Percentiles rank a stretch among this genome's conserved stretches.
Evolutionary conservation across 1,140 invertebrate genomes (phyloP).

Genomic region (Cydia strobilella): DNA sequence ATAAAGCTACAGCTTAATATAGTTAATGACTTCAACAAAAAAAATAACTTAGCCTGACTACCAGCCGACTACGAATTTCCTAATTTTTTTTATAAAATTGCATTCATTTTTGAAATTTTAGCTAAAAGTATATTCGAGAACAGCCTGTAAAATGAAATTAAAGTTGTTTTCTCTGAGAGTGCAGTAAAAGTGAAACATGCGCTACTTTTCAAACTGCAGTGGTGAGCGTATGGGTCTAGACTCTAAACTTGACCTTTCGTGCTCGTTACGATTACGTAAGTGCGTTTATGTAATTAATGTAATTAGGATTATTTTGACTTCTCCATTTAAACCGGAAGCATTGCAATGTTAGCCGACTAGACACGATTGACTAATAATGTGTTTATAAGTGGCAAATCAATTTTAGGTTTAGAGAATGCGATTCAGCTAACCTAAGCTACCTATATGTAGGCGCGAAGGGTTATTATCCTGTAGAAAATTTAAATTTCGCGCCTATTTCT

Average conservation of each 20-base stretch:
- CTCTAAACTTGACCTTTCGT: constrained; percentile 26
- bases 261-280: constrained; percentile 1
- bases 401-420: too few relatives aligned
- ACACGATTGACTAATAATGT: neutral
- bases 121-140: too few relatives aligned
- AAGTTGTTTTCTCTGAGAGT: neutral
- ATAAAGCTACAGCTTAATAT: too few relatives aligned
- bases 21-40: too few relatives aligned
- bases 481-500: too few relatives aligned
- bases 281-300: constrained; percentile 22
- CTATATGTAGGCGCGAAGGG: too few relatives aligned
- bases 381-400: neutral
- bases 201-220: neutral
- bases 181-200: neutral
- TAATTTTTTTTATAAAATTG: too few relatives aligned
- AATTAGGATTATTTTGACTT: neutral
- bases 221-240: neutral
- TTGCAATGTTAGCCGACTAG: constrained; percentile 8
- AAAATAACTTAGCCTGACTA: too few relatives aligned
- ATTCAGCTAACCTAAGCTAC: too few relatives aligned
- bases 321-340: constrained; percentile 4
- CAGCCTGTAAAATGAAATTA: neutral
- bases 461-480: too few relatives aligned
- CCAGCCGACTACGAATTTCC: too few relatives aligned
- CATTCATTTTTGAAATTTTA: too few relatives aligned